These are phyloP conservation scores for Cranoglanis bouderius DNA, from an alignment of 2,113 vertebrate species.

Conservation along the genomic window DNA sequence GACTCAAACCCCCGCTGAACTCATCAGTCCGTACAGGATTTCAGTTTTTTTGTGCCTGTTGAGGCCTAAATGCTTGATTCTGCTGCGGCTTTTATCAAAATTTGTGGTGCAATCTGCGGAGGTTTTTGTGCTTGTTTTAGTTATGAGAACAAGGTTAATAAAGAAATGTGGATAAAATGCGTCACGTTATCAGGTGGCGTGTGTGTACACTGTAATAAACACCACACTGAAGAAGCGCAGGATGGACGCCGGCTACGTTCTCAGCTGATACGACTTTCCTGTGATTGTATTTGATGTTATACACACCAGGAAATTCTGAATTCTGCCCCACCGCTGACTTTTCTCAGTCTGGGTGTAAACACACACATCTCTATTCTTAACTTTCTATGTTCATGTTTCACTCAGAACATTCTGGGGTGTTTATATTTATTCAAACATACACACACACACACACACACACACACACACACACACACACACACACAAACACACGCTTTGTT, in stretches of 20 bases:
- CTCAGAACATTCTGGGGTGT: not conserved
- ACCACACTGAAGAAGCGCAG: not conserved
- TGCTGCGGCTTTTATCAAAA: too few relatives aligned
- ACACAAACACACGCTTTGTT: not conserved
- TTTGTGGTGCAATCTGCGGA: too few relatives aligned
- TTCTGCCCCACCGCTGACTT: not conserved
- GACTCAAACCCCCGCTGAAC: too few relatives aligned
- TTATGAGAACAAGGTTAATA: not conserved
- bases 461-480: not conserved
- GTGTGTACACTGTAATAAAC: not conserved
- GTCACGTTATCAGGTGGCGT: not conserved
- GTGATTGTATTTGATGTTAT: not conserved
- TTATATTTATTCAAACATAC: not conserved
- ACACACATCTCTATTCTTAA: not conserved
- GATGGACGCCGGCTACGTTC: not conserved
- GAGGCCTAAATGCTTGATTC: too few relatives aligned
- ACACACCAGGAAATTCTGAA: not conserved
- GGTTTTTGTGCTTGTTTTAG: too few relatives aligned
- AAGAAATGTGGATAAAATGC: not conserved
- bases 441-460: not conserved
- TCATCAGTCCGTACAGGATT: too few relatives aligned
- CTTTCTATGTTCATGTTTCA: not conserved
- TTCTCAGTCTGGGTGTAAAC: not conserved
- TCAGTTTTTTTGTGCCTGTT: too few relatives aligned
- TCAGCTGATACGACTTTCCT: not conserved